Percentiles rank a stretch among this genome's conserved stretches.
These are phyloP conservation scores for Pangasius larnaudii DNA, from an alignment of 2,797 vertebrate genomes.

Conservation along the genomic window DNA sequence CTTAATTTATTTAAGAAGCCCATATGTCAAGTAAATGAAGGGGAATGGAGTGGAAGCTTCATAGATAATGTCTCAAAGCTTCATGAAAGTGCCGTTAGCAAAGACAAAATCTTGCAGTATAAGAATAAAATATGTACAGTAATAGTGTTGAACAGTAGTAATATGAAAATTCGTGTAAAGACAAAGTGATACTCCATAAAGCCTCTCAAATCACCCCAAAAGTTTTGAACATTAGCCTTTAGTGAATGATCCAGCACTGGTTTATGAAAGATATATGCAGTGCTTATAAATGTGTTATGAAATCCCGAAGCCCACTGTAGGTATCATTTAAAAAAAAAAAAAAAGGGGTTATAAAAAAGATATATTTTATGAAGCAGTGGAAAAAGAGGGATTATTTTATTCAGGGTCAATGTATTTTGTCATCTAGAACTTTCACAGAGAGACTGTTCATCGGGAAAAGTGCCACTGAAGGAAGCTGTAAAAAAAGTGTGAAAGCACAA, in stretches of 20 bases:
- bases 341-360: not conserved
- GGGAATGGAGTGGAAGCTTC: slow-evolving; percentile 18
- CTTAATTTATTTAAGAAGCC: slow-evolving; percentile 27
- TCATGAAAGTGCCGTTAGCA: not conserved
- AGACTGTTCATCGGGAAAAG: slow-evolving; percentile 17
- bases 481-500: slow-evolving; percentile 1
- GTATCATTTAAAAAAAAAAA: not conserved
- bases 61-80: slow-evolving; percentile 21
- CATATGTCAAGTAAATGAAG: slow-evolving; percentile 29
- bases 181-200: slow-evolving; percentile 2
- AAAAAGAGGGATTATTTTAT: slow-evolving; percentile 47
- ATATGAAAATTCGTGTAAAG: not conserved
- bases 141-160: not conserved
- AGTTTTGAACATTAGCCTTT: not conserved
- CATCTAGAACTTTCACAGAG: slow-evolving; percentile 30
- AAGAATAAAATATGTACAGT: not conserved
- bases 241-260: not conserved
- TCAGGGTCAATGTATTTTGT: slow-evolving; percentile 50
- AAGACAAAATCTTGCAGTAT: not conserved
- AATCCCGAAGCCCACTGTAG: not conserved
- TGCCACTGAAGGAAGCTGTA: not conserved
- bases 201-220: not conserved
- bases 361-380: slow-evolving; percentile 1
- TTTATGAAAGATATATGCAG: not conserved
- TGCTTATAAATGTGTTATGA: slow-evolving; percentile 13